phyloP scores from a whole-genome alignment of 2,797 vertebrate genomes.

The Scarus forsteni region DNA sequence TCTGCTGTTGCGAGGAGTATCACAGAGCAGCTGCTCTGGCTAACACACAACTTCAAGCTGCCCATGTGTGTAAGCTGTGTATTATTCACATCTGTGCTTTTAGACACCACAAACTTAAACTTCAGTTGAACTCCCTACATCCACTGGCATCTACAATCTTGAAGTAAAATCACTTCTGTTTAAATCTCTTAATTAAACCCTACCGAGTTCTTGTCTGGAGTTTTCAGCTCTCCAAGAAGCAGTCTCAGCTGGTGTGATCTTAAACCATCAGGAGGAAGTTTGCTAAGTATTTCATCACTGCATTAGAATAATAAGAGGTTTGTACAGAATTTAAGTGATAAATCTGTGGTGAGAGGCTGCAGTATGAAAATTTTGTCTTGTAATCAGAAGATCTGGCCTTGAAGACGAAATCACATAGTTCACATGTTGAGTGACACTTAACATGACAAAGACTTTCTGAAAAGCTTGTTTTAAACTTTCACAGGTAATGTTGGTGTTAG shows the following conservation, averaged over 20 bases:
- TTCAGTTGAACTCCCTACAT: neutral
- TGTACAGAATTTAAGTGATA: too few relatives aligned
- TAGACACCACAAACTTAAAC: too few relatives aligned
- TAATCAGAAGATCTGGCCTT: too few relatives aligned
- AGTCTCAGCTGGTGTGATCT: slow-evolving; percentile 33
- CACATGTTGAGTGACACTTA: too few relatives aligned
- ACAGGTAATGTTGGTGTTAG: too few relatives aligned
- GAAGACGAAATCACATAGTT: too few relatives aligned
- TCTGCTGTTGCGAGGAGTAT: slow-evolving; percentile 17
- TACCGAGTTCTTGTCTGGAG: slow-evolving; percentile 17
- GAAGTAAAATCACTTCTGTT: slow-evolving; percentile 9
- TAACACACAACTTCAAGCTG: slow-evolving; percentile 24
- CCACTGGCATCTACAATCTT: slow-evolving; percentile 5
- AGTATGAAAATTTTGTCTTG: too few relatives aligned
- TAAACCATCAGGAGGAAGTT: slow-evolving; percentile 4
- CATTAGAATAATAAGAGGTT: too few relatives aligned
- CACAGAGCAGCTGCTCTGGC: slow-evolving; percentile 30
- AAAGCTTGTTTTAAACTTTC: too few relatives aligned
- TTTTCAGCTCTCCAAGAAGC: slow-evolving; percentile 23
- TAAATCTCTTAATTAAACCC: slow-evolving; percentile 11
- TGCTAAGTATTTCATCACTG: too few relatives aligned
- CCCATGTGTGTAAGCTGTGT: neutral
- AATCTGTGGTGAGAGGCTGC: too few relatives aligned
- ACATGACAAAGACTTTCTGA: too few relatives aligned
- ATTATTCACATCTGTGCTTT: slow-evolving; percentile 26